phyloP scores from a whole-genome alignment of 1,140 invertebrate genomes.

The Drosophila persimilis region DNA sequence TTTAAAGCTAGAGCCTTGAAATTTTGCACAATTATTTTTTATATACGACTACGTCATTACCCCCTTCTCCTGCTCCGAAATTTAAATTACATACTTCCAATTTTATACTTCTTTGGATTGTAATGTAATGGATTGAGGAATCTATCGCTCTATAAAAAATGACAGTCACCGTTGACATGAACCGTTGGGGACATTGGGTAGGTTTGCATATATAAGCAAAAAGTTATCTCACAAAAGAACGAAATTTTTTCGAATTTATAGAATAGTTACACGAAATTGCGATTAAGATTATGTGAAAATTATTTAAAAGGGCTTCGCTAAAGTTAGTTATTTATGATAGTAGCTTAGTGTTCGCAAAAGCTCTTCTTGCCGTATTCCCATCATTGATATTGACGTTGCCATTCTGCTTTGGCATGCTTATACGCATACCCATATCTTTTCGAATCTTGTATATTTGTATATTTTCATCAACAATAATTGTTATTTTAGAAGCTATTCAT shows the following conservation, averaged over 20 bases:
- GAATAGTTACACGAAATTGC: background rate
- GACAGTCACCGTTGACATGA: background rate
- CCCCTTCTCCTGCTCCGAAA: too few relatives aligned
- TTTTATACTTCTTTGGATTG: too few relatives aligned
- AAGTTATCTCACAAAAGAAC: background rate
- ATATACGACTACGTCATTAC: too few relatives aligned
- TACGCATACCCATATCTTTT: background rate
- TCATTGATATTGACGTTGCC: conserved; percentile 2
- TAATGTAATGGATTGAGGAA: too few relatives aligned
- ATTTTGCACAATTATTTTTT: too few relatives aligned
- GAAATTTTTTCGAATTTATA: too few relatives aligned
- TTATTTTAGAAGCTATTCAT: too few relatives aligned
- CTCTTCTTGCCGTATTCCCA: conserved; percentile 16
- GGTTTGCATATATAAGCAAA: background rate
- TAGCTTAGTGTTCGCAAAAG: conserved; percentile 2
- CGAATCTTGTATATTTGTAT: background rate
- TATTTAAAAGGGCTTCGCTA: conserved; percentile 16
- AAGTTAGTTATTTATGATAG: conserved; percentile 9
- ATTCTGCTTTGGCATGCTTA: conserved; percentile 1
- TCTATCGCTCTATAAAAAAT: too few relatives aligned
- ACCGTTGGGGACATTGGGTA: conserved; percentile 7
- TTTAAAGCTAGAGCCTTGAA: too few relatives aligned
- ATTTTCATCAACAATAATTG: too few relatives aligned
- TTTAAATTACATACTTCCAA: too few relatives aligned
- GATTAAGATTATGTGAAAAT: conserved; percentile 8